Percentiles rank a stretch among this genome's conserved stretches.
Evolutionary conservation across 2,797 vertebrate genomes (phyloP).

Genomic region (Echeneis naucrates): DNA sequence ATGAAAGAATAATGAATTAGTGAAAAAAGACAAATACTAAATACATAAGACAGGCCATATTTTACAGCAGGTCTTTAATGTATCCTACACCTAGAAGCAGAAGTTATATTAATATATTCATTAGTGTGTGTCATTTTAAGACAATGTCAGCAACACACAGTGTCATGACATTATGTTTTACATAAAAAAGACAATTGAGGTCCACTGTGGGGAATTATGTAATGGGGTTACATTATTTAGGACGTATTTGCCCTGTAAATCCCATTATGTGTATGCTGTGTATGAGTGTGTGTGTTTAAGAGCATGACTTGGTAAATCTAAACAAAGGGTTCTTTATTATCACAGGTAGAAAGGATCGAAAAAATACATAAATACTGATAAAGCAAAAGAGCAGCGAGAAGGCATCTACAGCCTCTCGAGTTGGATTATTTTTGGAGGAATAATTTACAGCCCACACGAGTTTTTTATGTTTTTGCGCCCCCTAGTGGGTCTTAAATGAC

Average conservation of each 20-base stretch:
- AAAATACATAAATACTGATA: background rate
- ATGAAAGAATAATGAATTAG: background rate
- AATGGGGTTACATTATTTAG: background rate
- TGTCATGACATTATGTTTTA: too few species aligned
- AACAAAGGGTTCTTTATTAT: background rate
- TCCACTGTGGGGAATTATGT: background rate
- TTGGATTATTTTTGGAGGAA: slow-evolving; percentile 6
- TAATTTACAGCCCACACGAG: background rate
- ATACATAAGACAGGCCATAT: background rate
- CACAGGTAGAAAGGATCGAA: background rate
- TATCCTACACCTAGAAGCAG: background rate
- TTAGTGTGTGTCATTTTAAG: background rate
- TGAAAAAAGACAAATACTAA: background rate
- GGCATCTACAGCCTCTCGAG: background rate
- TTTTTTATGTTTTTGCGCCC: slow-evolving; percentile 63
- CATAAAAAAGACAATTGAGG: background rate
- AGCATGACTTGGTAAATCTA: background rate
- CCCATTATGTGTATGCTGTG: background rate
- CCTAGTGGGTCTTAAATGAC: slow-evolving; percentile 47
- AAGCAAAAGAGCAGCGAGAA: slow-evolving; percentile 9
- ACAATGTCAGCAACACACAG: background rate
- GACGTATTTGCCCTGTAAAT: background rate
- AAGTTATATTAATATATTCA: background rate
- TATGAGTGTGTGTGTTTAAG: background rate
- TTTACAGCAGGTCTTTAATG: background rate